Percentiles rank a stretch among this genome's conserved stretches.
Evolutionary conservation across 2,797 vertebrate genomes (phyloP).

Genomic region (Labeo calbasu): DNA sequence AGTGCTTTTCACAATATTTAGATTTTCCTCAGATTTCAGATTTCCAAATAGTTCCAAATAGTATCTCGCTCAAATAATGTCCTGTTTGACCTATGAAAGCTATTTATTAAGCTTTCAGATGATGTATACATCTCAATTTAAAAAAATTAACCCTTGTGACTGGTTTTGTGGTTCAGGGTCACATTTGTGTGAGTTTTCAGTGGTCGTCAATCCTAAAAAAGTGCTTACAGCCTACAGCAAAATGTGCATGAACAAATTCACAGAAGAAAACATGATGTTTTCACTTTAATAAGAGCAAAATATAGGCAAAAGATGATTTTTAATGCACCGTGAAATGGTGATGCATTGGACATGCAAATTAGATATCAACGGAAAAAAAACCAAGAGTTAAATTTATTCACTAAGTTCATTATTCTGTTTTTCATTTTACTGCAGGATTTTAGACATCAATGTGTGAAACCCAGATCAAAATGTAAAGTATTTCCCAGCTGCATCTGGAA

Average conservation of each 20-base stretch:
- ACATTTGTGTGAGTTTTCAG: not conserved
- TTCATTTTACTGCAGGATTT: not conserved
- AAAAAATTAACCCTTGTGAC: too few relatives aligned
- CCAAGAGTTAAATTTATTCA: too few relatives aligned
- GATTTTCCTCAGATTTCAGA: too few relatives aligned
- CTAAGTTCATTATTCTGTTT: not conserved
- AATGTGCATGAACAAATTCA: not conserved
- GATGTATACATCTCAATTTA: too few relatives aligned
- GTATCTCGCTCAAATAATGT: too few relatives aligned
- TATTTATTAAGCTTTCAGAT: too few relatives aligned
- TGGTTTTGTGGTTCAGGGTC: too few relatives aligned
- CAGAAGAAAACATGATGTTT: not conserved
- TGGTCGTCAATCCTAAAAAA: not conserved
- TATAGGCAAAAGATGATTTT: not conserved
- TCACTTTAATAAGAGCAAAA: not conserved
- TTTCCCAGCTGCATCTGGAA: not conserved
- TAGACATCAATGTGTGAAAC: not conserved
- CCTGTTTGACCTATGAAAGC: too few relatives aligned
- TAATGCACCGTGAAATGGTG: not conserved
- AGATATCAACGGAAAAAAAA: too few relatives aligned
- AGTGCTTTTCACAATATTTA: too few relatives aligned
- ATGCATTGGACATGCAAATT: not conserved
- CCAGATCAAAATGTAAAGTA: too few relatives aligned
- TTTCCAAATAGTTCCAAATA: too few relatives aligned
- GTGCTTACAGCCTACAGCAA: not conserved